A percentile compares a stretch with the other conserved stretches of the same genome.
Evolutionary conservation across 2,888 invertebrate genomes (phyloP).

Genomic region (Scrobipalpa costella): DNA sequence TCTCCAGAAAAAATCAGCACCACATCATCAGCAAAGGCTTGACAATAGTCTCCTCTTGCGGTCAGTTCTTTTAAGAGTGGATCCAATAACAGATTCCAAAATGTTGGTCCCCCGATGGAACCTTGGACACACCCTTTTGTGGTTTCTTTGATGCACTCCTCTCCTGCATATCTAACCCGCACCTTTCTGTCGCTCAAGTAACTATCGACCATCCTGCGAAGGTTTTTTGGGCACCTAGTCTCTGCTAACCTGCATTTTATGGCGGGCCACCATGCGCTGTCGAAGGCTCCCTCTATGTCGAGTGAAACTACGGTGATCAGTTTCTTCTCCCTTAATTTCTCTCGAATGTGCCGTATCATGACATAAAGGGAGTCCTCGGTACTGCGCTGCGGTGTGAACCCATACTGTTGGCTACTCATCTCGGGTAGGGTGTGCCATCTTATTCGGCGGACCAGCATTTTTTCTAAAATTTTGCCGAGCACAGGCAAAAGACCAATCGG

Average conservation of each 20-base stretch:
- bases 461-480: conserved; percentile 4
- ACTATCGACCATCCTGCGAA: not conserved
- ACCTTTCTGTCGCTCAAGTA: conserved; percentile 1
- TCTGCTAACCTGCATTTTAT: conserved; percentile 24
- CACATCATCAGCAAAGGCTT: too few relatives aligned
- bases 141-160: not conserved
- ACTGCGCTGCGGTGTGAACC: conserved; percentile 2
- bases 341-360: not conserved
- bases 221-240: not conserved
- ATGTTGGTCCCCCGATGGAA: conserved; percentile 3
- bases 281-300: too few relatives aligned
- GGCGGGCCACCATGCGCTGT: conserved; percentile 30
- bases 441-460: not conserved
- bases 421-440: not conserved
- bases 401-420: not conserved
- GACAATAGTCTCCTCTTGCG: not conserved
- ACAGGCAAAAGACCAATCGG: conserved; percentile 7
- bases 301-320: conserved; percentile 20
- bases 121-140: not conserved
- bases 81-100: not conserved
- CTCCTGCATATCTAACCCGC: too few relatives aligned
- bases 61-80: not conserved
- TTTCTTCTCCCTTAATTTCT: conserved; percentile 2
- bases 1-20: not conserved
- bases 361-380: conserved; percentile 12